Conservation (phyloP, 2,888 invertebrate species). For the Sycophila texana region DNA sequence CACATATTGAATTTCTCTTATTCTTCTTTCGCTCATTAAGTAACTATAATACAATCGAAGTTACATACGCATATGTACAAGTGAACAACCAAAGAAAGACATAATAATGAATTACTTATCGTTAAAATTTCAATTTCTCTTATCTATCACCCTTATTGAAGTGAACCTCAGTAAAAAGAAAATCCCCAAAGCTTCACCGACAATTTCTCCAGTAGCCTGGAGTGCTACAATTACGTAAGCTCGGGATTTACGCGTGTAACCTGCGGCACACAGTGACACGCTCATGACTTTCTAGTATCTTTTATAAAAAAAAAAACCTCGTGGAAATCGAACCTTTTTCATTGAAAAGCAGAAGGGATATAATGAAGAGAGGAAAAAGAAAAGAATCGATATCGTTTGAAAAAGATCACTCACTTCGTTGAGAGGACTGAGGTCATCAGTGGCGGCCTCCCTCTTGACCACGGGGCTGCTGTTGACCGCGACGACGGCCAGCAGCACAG, state of each 20-base stretch:
- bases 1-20: too few species aligned
- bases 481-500: constrained; percentile 61
- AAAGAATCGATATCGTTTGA: background rate
- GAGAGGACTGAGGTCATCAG: constrained; percentile 69
- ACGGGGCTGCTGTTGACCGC: constrained; percentile 65
- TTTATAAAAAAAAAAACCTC: constrained; percentile 14
- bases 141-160: too few species aligned
- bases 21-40: too few species aligned
- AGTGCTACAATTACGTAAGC: background rate
- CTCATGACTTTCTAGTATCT: constrained; percentile 32
- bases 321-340: constrained; percentile 47
- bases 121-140: too few species aligned
- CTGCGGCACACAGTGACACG: constrained; percentile 23
- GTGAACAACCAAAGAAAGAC: too few species aligned
- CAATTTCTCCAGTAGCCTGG: too few species aligned
- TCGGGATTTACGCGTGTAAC: constrained; percentile 22
- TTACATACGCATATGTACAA: too few species aligned
- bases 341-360: constrained; percentile 35
- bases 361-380: background rate
- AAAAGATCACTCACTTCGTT: constrained; percentile 72
- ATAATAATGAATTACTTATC: too few species aligned
- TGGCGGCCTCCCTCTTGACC: constrained; percentile 67
- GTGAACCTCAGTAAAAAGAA: too few species aligned
- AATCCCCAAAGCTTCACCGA: too few species aligned
- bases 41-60: too few species aligned